Base-by-base conservation (phyloP, 1,140 invertebrate genomes). In the Triops cancriformis region DNA sequence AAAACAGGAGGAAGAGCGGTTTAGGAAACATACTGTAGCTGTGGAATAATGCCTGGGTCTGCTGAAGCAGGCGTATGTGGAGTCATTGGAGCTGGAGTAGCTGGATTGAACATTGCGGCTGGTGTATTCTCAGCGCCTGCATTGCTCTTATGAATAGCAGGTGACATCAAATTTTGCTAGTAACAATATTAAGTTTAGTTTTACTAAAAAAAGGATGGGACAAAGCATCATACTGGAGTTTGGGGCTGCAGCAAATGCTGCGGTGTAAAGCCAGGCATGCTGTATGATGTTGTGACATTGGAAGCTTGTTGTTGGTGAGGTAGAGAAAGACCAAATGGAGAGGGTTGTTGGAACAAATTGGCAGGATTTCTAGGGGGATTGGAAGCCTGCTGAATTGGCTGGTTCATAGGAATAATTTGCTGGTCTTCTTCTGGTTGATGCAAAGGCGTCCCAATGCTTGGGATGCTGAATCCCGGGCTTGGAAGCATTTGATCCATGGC, bases 1-100 rank as follows among this genome's bases (percentile, higher is more conserved):
- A 45, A 12, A 27, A 37, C 41, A 51, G 23, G 0, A 9, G 18
- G 18, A n/a, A 73, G 7, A 73, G 26, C 28, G 42, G 74, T 37
- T 73, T 43, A 37, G 31, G 73, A 41, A 72, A 89, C 89, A 89
- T 88, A 96, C 94, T 98, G 96, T 83, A 98, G 86, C 83, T 97
- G 94, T 75, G 97, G 96, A 73, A 96, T 88, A 82, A 98, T 97
- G 74, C 93, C 94, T 78, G 95, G 93, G 86, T 97, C 96, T 37
- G 94, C 93, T 14, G 95, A 96, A 80, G 94, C 92, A 79, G 96
- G 96, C 3, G 96, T 97, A 88, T 96, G 94, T 27, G 96, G 95
- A 12, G 95, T 97, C 89, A 96, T 93, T 1, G 96, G 92, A 3
- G 87, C 88, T 76, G 90, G 93, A 26, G 91, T 92, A 1, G 90